These are phyloP conservation scores for Argyrosomus regius DNA, from an alignment of 2,797 vertebrate species.

Conservation along the genomic window DNA sequence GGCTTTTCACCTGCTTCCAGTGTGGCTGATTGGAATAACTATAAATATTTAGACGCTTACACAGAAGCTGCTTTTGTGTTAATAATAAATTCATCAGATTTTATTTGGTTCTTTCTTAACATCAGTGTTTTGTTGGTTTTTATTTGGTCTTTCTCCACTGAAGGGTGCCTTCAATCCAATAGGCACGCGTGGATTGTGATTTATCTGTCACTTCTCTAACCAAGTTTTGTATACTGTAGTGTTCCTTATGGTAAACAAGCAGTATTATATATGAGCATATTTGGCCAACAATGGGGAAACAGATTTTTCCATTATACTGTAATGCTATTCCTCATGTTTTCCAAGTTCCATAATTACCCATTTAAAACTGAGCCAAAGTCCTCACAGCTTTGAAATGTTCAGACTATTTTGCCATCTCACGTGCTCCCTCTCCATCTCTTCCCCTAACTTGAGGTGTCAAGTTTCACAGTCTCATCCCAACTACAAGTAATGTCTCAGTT, in stretches of 20 bases:
- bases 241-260: no score
- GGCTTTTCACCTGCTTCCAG: no score
- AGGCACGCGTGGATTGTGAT: neutral
- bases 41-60: no score
- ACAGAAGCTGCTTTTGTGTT: no score
- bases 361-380: slow-evolving; percentile 15
- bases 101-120: no score
- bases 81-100: no score
- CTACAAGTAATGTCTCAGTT: slow-evolving; percentile 54
- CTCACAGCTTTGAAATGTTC: neutral
- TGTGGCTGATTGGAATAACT: no score
- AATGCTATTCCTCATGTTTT: neutral
- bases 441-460: slow-evolving; percentile 23
- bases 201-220: neutral
- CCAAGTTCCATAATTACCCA: neutral
- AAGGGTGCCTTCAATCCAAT: no score
- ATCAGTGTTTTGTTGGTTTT: no score
- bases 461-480: slow-evolving; percentile 19
- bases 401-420: neutral
- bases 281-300: neutral
- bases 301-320: neutral
- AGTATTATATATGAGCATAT: no score
- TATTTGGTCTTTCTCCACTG: no score
- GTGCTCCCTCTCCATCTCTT: neutral
- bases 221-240: neutral